Conservation (phyloP, 1,140 invertebrate species). For the Chironomus striatipennis region DNA sequence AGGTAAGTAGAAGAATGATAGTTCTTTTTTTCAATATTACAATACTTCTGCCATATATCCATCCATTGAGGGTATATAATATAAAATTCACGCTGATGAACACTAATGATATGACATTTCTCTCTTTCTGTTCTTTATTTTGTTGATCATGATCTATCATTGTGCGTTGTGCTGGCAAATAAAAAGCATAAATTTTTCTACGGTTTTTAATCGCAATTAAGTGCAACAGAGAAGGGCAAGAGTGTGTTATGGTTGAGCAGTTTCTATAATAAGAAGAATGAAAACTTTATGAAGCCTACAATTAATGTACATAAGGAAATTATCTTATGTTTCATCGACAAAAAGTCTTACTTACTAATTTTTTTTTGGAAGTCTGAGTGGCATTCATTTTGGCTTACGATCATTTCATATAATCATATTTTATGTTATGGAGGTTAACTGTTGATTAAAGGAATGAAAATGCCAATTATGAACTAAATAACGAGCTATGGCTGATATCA, state of each 20-base stretch:
- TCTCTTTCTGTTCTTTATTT: not conserved
- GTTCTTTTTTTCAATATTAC: not conserved
- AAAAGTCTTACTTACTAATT: no score
- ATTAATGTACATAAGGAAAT: no score
- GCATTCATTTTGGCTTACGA: no score
- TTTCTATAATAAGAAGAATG: not conserved
- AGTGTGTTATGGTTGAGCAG: not conserved
- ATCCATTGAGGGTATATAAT: not conserved
- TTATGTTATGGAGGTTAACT: no score
- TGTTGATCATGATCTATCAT: constrained; percentile 8
- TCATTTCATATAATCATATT: no score
- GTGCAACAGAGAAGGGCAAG: constrained; percentile 8
- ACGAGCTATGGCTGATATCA: no score
- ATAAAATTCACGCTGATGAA: constrained; percentile 23
- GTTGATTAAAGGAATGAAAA: no score
- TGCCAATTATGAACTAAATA: no score
- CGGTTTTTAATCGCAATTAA: constrained; percentile 23
- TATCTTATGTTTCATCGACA: no score
- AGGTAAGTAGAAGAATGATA: constrained; percentile 6
- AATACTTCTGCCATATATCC: not conserved
- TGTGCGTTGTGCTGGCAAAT: not conserved
- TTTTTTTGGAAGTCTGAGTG: no score
- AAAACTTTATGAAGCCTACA: no score
- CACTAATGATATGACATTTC: constrained; percentile 21
- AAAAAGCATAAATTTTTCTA: constrained; percentile 21